phyloP scores from a whole-genome alignment of 1,140 invertebrate species.

The Camponotus vicinus region DNA sequence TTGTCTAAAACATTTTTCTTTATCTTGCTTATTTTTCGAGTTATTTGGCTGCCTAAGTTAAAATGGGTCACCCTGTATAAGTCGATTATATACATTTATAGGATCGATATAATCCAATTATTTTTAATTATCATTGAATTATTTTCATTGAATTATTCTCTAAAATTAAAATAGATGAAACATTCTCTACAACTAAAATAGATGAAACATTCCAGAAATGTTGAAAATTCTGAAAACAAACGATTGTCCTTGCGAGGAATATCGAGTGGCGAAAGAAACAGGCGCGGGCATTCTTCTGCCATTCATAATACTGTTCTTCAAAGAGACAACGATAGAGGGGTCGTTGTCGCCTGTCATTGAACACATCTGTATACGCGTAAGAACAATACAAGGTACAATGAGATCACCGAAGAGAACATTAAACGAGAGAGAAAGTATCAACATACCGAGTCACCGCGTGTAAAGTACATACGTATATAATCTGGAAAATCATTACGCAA shows the following conservation, averaged over 20 bases:
- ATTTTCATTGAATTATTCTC: too few relatives aligned
- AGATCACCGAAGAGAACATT: constrained; percentile 48
- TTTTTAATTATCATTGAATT: too few relatives aligned
- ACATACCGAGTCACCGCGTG: constrained; percentile 43
- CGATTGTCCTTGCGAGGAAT: not conserved
- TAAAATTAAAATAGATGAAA: too few relatives aligned
- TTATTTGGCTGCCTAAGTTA: too few relatives aligned
- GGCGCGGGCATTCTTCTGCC: not conserved
- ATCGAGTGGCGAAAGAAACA: not conserved
- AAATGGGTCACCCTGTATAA: too few relatives aligned
- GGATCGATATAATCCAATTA: too few relatives aligned
- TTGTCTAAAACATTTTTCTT: too few relatives aligned
- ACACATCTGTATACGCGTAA: not conserved
- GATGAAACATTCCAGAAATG: too few relatives aligned
- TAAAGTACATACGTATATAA: not conserved
- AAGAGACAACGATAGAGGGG: not conserved
- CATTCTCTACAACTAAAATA: too few relatives aligned
- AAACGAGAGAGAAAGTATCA: constrained; percentile 65
- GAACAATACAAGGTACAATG: constrained; percentile 65
- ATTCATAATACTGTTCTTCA: not conserved
- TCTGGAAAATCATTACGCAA: too few relatives aligned
- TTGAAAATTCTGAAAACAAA: not conserved
- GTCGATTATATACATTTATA: too few relatives aligned
- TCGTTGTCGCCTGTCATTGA: constrained; percentile 57
- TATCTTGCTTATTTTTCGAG: too few relatives aligned